Base-by-base conservation (phyloP, 2,113 vertebrate genomes). In the Aleadryas rufinucha region DNA sequence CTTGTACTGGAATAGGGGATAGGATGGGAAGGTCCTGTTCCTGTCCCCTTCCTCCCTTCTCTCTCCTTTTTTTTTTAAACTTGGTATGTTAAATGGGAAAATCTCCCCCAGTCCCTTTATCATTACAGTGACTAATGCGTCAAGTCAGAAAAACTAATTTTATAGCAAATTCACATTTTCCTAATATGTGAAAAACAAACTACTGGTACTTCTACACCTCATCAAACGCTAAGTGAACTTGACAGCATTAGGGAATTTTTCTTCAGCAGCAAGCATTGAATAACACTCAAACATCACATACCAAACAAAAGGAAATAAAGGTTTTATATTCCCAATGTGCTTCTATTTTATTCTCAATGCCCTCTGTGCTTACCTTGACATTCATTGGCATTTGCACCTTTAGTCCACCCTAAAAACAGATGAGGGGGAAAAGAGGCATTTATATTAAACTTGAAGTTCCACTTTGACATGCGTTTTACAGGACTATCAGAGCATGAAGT, bases 381-480 rank as follows among this genome's bases (percentile, higher is more conserved):
- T 98, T 97, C 98, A 98, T 96, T 56, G 98, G 98, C 97, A 98
- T 98, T 95, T 98, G 98, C 61, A 98, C 98, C 88, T 98, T 98
- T 33, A 98, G 96, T 90, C 98, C 98, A 95, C 98, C 98, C 98
- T 98, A 87, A 95, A 95, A 78, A 94, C 27, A 65, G 87, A 91
- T 2, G 1, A 22, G 26, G 84, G 72, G 10, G 23, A 6, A 52
- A 87, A 66, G 2, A 37, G 27, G 21, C 50, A 84, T 80, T 95
- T 66, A 82, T 42, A 69, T 76, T 66, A 89, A 81, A 66, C 17
- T 14, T 45, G 4, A 84, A 94, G 11, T 41, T 39, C 49, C 44
- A 28, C 28, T 87, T 90, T 70, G 64, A 30, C 11, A 53, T 1
- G 1, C 42, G 45, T 54, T 82, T 61, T 63, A 70, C 4, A 79